Conservation (phyloP, 1,140 invertebrate genomes). For the Drepana arcuata region DNA sequence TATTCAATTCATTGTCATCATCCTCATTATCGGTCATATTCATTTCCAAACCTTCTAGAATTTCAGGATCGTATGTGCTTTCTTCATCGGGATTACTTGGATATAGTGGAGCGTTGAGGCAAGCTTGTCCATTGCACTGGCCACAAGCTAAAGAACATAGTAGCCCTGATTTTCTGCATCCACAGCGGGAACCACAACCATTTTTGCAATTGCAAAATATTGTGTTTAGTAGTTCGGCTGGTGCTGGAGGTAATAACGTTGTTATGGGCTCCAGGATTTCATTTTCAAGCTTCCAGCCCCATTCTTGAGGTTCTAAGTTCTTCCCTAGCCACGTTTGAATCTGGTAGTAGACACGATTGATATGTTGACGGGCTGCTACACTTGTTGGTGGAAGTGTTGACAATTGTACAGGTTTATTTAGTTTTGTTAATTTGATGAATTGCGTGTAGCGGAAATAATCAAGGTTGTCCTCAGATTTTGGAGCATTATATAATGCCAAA, state of each 20-base stretch:
- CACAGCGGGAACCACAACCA: constrained; percentile 26
- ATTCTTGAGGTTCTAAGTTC: constrained; percentile 42
- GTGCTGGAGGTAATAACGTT: constrained; percentile 30
- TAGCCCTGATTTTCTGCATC: constrained; percentile 35
- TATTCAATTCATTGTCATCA: constrained; percentile 30
- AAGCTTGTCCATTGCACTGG: constrained; percentile 29
- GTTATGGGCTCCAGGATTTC: constrained; percentile 35
- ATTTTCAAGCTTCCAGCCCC: constrained; percentile 37
- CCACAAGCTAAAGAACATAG: constrained; percentile 34
- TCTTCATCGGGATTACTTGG: constrained; percentile 22
- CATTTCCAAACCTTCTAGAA: constrained; percentile 28
- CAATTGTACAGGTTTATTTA: constrained; percentile 34
- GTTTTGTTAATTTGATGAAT: constrained; percentile 33
- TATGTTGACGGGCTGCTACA: constrained; percentile 40
- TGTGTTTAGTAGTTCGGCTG: constrained; percentile 29
- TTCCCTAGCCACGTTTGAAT: constrained; percentile 53
- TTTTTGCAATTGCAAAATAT: constrained; percentile 37
- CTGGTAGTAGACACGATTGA: constrained; percentile 52
- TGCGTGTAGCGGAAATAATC: constrained; percentile 28
- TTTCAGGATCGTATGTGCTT: constrained; percentile 23
- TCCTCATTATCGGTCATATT: constrained; percentile 24
- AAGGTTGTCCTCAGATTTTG: constrained; percentile 33
- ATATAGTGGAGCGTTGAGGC: constrained; percentile 24
- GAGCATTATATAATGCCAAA: constrained; percentile 36
- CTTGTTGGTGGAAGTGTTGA: constrained; percentile 33